Evolutionary conservation across 1,140 invertebrate genomes (phyloP), one percentile per base, ranked within the genome.

Genomic region (Bilobella aurantiaca): DNA sequence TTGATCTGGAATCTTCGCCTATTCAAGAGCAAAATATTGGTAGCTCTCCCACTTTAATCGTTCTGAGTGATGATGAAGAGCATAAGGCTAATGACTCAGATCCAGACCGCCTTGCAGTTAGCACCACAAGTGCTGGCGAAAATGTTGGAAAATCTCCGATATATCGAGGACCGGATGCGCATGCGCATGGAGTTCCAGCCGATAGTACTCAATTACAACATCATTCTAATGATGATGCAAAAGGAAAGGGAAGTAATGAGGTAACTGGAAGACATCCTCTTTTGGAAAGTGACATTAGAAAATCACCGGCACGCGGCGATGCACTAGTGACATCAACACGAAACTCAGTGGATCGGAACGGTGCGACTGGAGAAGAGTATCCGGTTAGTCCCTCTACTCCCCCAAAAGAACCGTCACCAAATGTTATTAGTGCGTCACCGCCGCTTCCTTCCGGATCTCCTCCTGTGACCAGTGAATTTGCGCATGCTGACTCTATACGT

Each of bases 381-480:
- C 23, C 29, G 31, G 25, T 29, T 8, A 59, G 58, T 18, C 32
- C 58, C 12, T 59, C 23, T 25, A 59, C 28, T 34, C 58, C 58
- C 5, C 32, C 58, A 14, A 59, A 34, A 30, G 58, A 34, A 8
- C 8, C 57, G 27, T 23, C 25, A 8, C 57, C 57, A 14, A 27
- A 27, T 29, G 25, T 28, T 14, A 58, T 25, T 14, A 58, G 29
- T 21, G 5, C 28, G 5, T 62, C 68, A 53, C 63, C 67, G 21
- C 69, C 66, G 21, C 62, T 66, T 1, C 66, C 71, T 56, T 63
- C 71, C 25, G 67, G 64, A 12, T 66, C 68, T 57, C 72, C 73
- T 16, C 70, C 73, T 14, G 68, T 67, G n/a, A 63, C 65, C 32
- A 67, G 68, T 37, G 62, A 64, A 37, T 65, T 65, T 62, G 66